Base-by-base conservation (phyloP, 2,888 invertebrate genomes). In the Ischnura elegans region DNA sequence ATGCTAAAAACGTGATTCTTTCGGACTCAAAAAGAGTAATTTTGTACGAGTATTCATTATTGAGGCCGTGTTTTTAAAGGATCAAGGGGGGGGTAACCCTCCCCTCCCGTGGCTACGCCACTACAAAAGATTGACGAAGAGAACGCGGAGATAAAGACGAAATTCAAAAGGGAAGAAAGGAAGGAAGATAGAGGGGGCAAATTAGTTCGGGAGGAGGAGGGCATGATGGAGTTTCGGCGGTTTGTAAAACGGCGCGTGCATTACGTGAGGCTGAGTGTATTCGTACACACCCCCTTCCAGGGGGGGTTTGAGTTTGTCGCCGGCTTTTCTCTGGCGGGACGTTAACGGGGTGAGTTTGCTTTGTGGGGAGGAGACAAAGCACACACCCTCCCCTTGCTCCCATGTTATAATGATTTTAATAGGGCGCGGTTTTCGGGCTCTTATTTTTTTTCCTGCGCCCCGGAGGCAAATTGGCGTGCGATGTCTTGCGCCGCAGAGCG, bases 401-500 rank as follows among this genome's bases (percentile, higher is more conserved):
- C 43, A 66, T 76, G 76, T 76, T 36, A 76, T 90, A 90, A 90
- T 90, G 90, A 90, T 90, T 61, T 90, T 90, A 90, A 90, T 90
- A 43, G 90, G 61, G 90, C 61, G 90, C 90, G 90, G 90, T 90
- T 90, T 90, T 42, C 43, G 43, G 61, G 36, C 25, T 1, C 8
- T 76, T 76, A 36, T 76, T 76, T 43, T 43, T 45, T 66, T 16
- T 10, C 4, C 66, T 13, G 19, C 66, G n/a, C 66, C 76, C 90
- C 61, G 42, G 90, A 90, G 90, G 90, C 90, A 90, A 90, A 90
- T 90, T 90, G 90, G 90, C 90, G 66, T 90, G 61, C 61, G 90
- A 90, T 66, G 55, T 55, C 90, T 90, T 36, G 76, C 90, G 61
- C 43, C 61, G 43, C 90, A 90, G 90, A 76, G 76, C 29, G 76